phyloP scores from a whole-genome alignment of 2,797 vertebrate species.

The Onychomys torridus region DNA sequence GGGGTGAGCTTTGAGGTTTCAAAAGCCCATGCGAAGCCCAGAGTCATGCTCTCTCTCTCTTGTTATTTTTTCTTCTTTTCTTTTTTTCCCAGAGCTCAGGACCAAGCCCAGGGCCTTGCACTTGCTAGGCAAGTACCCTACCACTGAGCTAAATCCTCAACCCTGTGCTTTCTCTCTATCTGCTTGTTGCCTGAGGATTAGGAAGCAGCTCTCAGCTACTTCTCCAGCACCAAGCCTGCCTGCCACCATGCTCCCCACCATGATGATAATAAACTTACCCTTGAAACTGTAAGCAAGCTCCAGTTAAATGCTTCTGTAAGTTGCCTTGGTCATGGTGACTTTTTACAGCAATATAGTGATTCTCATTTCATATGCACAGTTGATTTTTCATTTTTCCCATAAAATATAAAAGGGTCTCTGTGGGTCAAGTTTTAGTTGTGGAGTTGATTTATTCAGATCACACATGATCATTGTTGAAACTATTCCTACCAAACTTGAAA shows the following conservation, averaged over 20 bases:
- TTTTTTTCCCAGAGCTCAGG: no score
- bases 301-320: neutral
- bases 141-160: no score
- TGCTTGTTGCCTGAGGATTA: neutral
- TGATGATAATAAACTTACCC: neutral
- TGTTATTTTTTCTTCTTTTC: no score
- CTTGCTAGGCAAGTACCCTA: no score
- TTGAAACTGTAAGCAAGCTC: neutral
- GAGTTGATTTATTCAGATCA: neutral
- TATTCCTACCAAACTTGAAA: neutral
- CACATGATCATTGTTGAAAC: neutral
- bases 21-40: neutral
- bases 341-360: neutral
- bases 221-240: neutral
- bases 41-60: neutral
- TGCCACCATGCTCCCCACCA: neutral
- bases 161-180: no score
- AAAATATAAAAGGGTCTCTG: neutral
- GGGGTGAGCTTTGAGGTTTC: neutral
- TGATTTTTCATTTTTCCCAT: neutral
- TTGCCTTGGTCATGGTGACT: neutral
- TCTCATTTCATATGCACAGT: neutral
- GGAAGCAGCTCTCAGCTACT: neutral
- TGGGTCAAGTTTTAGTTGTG: neutral
- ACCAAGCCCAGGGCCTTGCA: no score